Conservation (phyloP, 2,888 invertebrate genomes). For the Teleogryllus oceanicus region DNA sequence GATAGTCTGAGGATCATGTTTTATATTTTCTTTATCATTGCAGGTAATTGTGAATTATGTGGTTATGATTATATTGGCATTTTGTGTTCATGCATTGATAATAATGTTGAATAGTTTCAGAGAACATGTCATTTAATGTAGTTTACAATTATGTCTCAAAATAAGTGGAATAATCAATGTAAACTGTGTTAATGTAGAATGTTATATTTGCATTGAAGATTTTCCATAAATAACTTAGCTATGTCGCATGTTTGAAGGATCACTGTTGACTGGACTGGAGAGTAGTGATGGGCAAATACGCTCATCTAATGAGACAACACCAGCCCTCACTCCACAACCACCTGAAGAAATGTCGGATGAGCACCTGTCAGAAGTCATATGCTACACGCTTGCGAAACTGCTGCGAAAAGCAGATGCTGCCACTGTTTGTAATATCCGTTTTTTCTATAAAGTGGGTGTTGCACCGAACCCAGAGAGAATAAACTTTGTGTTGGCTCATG, state of each 20-base stretch:
- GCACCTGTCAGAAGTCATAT: constrained; percentile 51
- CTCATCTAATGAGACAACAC: neutral
- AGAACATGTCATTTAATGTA: too few relatives aligned
- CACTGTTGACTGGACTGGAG: neutral
- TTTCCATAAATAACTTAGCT: too few relatives aligned
- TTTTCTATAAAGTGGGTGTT: constrained; percentile 70
- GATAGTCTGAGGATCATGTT: too few relatives aligned
- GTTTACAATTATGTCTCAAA: too few relatives aligned
- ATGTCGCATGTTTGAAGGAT: neutral
- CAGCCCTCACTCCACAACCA: neutral
- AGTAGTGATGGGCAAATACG: neutral
- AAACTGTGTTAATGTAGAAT: too few relatives aligned
- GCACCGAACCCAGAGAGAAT: constrained; percentile 50
- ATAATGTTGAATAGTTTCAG: too few relatives aligned
- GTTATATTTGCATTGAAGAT: too few relatives aligned
- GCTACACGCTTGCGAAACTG: constrained; percentile 52
- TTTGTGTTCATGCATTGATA: neutral
- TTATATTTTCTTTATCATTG: neutral
- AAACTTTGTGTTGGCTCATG: constrained; percentile 45
- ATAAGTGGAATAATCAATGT: too few relatives aligned
- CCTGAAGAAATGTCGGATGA: constrained; percentile 48
- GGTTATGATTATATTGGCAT: neutral
- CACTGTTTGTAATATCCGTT: constrained; percentile 62
- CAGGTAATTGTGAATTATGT: neutral
- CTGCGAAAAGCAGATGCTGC: constrained; percentile 45